Percentiles rank a stretch among this genome's conserved stretches.
These are phyloP conservation scores for Phainopepla nitens DNA, from an alignment of 2,113 vertebrate genomes.

Conservation along the genomic window DNA sequence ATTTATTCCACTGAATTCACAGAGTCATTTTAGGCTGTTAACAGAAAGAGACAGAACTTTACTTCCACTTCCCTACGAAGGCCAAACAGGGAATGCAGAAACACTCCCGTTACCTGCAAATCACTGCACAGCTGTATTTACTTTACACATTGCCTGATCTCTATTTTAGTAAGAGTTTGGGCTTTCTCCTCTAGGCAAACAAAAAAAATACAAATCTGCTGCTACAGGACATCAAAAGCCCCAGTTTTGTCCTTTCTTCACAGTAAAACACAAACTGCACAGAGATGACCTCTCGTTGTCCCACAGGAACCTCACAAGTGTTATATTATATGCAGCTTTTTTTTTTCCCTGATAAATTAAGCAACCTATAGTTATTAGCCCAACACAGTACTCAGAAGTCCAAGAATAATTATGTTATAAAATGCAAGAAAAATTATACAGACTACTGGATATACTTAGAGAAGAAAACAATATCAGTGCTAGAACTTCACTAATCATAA, in stretches of 20 bases:
- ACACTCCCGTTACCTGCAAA: conserved; percentile 53
- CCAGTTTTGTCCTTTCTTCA: neutral
- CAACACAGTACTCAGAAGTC: neutral
- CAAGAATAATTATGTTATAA: neutral
- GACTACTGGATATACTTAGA: neutral
- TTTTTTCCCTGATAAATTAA: neutral
- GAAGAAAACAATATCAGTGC: neutral
- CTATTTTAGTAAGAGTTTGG: conserved; percentile 41
- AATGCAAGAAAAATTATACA: neutral
- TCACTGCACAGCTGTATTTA: conserved; percentile 33
- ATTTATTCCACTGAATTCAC: conserved; percentile 90
- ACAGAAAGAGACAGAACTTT: conserved; percentile 69
- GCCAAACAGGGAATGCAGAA: neutral
- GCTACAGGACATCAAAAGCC: neutral
- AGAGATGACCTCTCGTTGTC: neutral
- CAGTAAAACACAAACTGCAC: neutral
- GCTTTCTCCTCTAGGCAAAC: conserved; percentile 11
- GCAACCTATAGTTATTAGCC: neutral
- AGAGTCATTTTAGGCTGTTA: conserved; percentile 91
- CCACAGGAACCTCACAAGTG: neutral
- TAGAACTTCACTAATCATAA: neutral
- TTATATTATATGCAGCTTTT: neutral
- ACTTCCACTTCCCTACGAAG: conserved; percentile 34
- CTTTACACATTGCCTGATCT: conserved; percentile 64
- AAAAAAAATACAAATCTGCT: conserved; percentile 40